A percentile compares a stretch with the other conserved stretches of the same genome.
Conservation (phyloP, 2,888 invertebrate species). For the Thereva unica region DNA sequence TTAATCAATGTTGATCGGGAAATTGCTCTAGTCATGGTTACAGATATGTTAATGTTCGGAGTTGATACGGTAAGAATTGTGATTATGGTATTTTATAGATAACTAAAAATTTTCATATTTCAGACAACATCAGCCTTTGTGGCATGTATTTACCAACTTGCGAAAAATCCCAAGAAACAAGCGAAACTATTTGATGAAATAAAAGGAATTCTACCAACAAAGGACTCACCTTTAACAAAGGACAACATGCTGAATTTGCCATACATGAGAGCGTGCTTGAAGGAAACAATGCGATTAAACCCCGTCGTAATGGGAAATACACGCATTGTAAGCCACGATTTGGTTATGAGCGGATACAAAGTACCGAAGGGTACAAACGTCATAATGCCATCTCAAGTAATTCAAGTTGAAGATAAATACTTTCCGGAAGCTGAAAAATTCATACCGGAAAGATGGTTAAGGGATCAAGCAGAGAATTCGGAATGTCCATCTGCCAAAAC, state of each 20-base stretch:
- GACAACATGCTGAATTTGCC: slow-evolving; percentile 59
- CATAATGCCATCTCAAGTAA: slow-evolving; percentile 71
- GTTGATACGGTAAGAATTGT: slow-evolving; percentile 71
- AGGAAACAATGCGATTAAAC: slow-evolving; percentile 69
- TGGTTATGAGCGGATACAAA: slow-evolving; percentile 66
- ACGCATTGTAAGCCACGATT: slow-evolving; percentile 62
- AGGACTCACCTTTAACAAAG: slow-evolving; percentile 55
- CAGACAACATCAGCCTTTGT: slow-evolving; percentile 63
- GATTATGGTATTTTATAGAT: background rate
- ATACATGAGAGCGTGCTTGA: slow-evolving; percentile 75
- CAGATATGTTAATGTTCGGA: slow-evolving; percentile 73
- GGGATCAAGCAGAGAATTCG: slow-evolving; percentile 6
- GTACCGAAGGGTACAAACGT: slow-evolving; percentile 69
- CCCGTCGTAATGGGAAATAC: slow-evolving; percentile 65
- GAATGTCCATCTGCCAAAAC: slow-evolving; percentile 43
- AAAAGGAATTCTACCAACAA: slow-evolving; percentile 55
- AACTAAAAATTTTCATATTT: slow-evolving; percentile 36
- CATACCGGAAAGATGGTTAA: slow-evolving; percentile 72
- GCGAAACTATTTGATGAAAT: slow-evolving; percentile 65
- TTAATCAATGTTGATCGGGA: slow-evolving; percentile 65
- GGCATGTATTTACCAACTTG: slow-evolving; percentile 64
- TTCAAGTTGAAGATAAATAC: slow-evolving; percentile 65
- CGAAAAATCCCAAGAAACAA: slow-evolving; percentile 68
- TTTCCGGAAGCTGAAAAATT: slow-evolving; percentile 59
- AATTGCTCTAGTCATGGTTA: slow-evolving; percentile 69